Evolutionary conservation across 2,113 vertebrate genomes (phyloP), one percentile per base, ranked within the genome.

Genomic region (Nettapus auritus): DNA sequence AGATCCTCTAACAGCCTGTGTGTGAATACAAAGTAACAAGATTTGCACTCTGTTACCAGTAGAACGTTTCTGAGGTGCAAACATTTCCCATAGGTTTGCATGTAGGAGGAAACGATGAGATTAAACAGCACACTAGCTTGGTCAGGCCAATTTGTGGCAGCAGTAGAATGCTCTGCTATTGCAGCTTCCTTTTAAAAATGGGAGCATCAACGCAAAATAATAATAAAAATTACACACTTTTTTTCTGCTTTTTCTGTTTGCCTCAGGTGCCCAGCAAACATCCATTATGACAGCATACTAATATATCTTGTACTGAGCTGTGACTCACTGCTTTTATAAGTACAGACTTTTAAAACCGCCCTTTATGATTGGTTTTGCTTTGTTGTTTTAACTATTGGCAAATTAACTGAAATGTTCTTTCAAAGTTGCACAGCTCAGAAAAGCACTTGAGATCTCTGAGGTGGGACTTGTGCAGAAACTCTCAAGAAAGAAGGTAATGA

Each of bases 311-410:
- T 53, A 34, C 80, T 16, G 28, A 80, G 33, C 6, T 88, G 53
- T 33, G 67, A 71, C 68, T 88, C 90, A 78, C 26, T 70, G 62
- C 60, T 87, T 86, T 46, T 25, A 23, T 13, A 33, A 89, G 2
- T 0, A 48, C 33, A 38, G 29, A 75, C 11, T 4, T 86, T 76
- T 68, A 69, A 77, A 87, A 55, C 7, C 62, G n/a, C 20, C 67
- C 40, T 76, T 89, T 13, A 46, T 18, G 36, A 23, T 28, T 44
- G 48, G 20, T 28, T 80, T 70, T 71, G 23, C 12, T 73, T 79
- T 82, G 46, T 64, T 86, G 52, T 68, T 91, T 94, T 81, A 95
- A 83, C 38, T 71, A 70, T 36, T 64, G 82, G 56, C 34, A 89
- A 36, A 25, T 55, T 76, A 46, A 63, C n/a, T 74, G 50, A 81